phyloP scores from a whole-genome alignment of 2,113 vertebrate genomes.

The Colius striatus region DNA sequence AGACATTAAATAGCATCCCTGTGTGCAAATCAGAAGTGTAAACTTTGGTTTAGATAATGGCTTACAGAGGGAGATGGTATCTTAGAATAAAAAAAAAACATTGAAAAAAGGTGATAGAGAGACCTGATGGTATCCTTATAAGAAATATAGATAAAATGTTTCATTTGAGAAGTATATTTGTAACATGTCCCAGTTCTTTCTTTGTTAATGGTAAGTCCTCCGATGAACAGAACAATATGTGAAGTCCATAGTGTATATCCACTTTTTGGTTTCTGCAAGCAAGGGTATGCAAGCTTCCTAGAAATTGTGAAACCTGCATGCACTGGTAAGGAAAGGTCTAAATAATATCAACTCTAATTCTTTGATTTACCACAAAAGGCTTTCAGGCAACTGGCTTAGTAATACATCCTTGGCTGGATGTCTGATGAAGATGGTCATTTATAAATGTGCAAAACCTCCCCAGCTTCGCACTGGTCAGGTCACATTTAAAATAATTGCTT shows the following conservation, averaged over 20 bases:
- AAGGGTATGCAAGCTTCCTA: not conserved
- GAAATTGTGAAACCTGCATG: not conserved
- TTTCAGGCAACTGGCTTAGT: not conserved
- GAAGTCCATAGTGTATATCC: not conserved
- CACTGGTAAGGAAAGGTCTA: not conserved
- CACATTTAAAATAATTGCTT: constrained; percentile 35
- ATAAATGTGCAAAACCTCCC: constrained; percentile 28
- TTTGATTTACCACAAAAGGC: not conserved
- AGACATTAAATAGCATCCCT: constrained; percentile 39
- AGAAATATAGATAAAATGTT: constrained; percentile 12
- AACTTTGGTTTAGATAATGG: constrained; percentile 50
- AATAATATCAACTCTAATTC: not conserved
- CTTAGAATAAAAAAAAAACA: not conserved
- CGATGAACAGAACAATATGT: not conserved
- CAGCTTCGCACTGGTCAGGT: not conserved
- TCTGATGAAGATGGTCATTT: constrained; percentile 45
- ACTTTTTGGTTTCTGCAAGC: not conserved
- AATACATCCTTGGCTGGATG: not conserved
- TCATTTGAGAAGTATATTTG: not conserved
- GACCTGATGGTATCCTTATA: not conserved
- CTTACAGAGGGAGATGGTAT: constrained; percentile 2
- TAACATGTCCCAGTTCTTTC: not conserved
- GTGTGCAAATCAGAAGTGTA: constrained; percentile 39
- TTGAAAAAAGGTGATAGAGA: not conserved
- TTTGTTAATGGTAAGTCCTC: not conserved